phyloP scores from a whole-genome alignment of 2,888 invertebrate genomes.

The Drosophila anceps region DNA sequence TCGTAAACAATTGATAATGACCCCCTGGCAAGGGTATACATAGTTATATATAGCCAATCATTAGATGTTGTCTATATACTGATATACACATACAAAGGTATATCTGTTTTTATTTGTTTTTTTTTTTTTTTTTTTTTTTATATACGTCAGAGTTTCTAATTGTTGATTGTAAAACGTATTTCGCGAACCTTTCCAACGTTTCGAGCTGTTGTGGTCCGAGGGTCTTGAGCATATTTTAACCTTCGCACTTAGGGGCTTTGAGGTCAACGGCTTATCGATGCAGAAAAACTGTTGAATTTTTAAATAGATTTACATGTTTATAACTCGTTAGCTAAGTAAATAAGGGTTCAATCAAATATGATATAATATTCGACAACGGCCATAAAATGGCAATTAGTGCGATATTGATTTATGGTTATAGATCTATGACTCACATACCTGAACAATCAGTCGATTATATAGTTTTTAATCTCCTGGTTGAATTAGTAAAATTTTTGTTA shows the following conservation, averaged over 20 bases:
- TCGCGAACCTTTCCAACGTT: conserved; percentile 61
- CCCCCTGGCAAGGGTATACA: not conserved
- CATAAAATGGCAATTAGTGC: not conserved
- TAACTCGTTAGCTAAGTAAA: not conserved
- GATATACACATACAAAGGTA: conserved; percentile 4
- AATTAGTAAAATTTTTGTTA: not conserved
- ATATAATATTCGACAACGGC: not conserved
- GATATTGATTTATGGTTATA: not conserved
- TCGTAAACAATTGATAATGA: not conserved
- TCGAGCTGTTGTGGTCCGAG: conserved; percentile 15
- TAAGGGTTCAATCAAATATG: not conserved
- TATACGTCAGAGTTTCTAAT: conserved; percentile 29
- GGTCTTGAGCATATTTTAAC: conserved; percentile 51
- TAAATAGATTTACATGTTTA: conserved; percentile 10
- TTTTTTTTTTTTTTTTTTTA: too few species aligned
- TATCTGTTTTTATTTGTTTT: not conserved
- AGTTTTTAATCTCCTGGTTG: not conserved
- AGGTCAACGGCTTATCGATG: conserved; percentile 77
- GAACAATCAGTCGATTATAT: not conserved
- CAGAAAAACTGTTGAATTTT: conserved; percentile 60
- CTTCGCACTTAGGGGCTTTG: conserved; percentile 68
- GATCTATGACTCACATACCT: conserved; percentile 4
- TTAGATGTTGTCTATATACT: conserved; percentile 17
- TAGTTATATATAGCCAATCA: conserved; percentile 19
- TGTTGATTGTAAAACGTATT: conserved; percentile 43